Base-by-base conservation (phyloP, 2,797 vertebrate species). In the Delichon dasypus region DNA sequence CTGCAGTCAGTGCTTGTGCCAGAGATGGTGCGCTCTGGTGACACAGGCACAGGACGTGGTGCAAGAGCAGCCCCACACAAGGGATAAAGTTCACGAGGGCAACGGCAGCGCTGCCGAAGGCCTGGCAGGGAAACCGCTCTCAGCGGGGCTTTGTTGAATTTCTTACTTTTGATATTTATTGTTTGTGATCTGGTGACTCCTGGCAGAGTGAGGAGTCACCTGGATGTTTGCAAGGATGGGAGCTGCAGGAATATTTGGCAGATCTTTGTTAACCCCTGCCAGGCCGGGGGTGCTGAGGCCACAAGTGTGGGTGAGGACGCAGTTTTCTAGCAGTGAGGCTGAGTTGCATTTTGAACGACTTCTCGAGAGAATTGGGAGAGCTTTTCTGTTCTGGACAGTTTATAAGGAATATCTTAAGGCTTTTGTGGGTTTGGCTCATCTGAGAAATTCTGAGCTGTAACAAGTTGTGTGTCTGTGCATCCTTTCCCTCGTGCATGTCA, bases 51-150 rank as follows among this genome's bases (percentile, higher is more conserved):
- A 32, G 42, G 10, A 45, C 5, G 0, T 84, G 90, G 30, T 32
- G 83, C 86, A 90, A 65, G 15, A 6, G 13, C 29, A 20, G 47
- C 58, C 26, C 36, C 62, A 20, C 62, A 51, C 29, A n/a, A 47
- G 51, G 38, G 80, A 25, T 70, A 92, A 32, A 85, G 92, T 82
- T 92, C 77, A 11, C 0, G 2, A 4, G 27, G 34, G 1, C 29
- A 21, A 19, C 7, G 3, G 25, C 30, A 15, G 18, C 1, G 0
- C 51, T 55, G 55, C 44, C 13, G 2, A n/a, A 15, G 4, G 42
- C 61, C 13, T 14, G 44, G 75, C 36, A 51, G 4, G 17, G 10
- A 38, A 58, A 19, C 51, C 30, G 21, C 26, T 68, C n/a, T 68
- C 5, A 5, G 44, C 2, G 1, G 36, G 67, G 10, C 50, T 85